These are phyloP conservation scores for Amphipyra berbera DNA, from an alignment of 2,888 invertebrate species.

Conservation along the genomic window DNA sequence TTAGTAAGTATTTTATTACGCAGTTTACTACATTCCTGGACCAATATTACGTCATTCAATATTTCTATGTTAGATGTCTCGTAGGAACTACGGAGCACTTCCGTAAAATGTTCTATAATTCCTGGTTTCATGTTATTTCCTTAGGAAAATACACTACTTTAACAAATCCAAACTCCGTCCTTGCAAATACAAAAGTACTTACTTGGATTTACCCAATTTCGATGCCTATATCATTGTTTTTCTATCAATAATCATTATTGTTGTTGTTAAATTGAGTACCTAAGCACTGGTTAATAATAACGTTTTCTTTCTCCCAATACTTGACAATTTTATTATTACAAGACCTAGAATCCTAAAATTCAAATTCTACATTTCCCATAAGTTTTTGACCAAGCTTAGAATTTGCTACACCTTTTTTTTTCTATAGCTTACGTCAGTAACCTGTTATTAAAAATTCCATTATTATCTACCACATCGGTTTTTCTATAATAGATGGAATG, in stretches of 20 bases:
- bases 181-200: not conserved
- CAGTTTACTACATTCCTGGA: not conserved
- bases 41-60: not conserved
- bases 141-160: not conserved
- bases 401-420: not conserved
- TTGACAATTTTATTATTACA: not conserved
- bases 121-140: too few relatives aligned
- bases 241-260: constrained; percentile 5
- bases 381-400: too few relatives aligned
- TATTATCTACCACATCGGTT: constrained; percentile 12
- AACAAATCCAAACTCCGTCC: not conserved
- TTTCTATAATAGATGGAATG: constrained; percentile 32
- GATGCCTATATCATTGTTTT: constrained; percentile 1
- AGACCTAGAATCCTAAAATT: too few relatives aligned
- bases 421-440: not conserved
- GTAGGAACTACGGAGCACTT: not conserved
- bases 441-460: constrained; percentile 3
- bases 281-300: not conserved
- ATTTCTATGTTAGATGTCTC: not conserved
- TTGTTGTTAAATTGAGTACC: not conserved
- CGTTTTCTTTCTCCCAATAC: not conserved
- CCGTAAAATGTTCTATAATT: too few relatives aligned
- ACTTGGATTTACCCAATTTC: constrained; percentile 7
- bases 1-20: too few relatives aligned
- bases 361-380: too few relatives aligned